Conservation (phyloP, 1,140 invertebrate species). For the Samia ricini region DNA sequence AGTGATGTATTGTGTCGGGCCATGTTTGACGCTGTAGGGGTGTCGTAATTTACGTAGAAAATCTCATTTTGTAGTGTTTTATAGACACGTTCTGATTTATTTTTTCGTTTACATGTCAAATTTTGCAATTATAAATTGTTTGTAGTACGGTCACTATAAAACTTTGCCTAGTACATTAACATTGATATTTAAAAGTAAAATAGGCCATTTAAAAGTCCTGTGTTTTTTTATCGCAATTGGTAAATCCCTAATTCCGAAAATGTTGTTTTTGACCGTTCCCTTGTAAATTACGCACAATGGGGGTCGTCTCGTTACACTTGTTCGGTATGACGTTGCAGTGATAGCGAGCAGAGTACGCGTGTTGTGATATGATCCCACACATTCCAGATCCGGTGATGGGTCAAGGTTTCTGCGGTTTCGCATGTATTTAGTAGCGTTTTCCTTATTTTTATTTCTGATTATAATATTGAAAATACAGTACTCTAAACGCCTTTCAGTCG, state of each 20-base stretch:
- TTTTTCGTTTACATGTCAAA: too few relatives aligned
- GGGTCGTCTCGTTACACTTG: neutral
- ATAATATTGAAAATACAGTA: neutral
- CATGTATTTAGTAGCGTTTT: neutral
- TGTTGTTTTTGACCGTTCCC: too few relatives aligned
- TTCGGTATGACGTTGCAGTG: neutral
- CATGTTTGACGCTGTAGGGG: neutral
- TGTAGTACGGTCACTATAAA: too few relatives aligned
- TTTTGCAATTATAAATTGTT: too few relatives aligned
- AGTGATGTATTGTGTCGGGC: slow-evolving; percentile 3
- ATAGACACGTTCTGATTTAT: too few relatives aligned
- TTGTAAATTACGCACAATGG: too few relatives aligned
- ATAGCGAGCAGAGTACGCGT: neutral
- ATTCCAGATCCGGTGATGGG: slow-evolving; percentile 1
- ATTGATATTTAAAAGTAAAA: too few relatives aligned
- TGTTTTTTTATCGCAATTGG: too few relatives aligned
- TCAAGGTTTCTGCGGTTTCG: slow-evolving; percentile 4
- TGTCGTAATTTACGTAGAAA: neutral
- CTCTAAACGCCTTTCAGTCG: neutral
- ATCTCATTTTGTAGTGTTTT: neutral
- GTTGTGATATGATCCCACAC: neutral
- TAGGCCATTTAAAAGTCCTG: too few relatives aligned
- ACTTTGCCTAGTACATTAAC: too few relatives aligned
- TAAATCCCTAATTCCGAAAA: too few relatives aligned
- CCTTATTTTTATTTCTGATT: slow-evolving; percentile 1